These are phyloP conservation scores for Amiota communis DNA, from an alignment of 2,888 invertebrate genomes.

Conservation along the genomic window DNA sequence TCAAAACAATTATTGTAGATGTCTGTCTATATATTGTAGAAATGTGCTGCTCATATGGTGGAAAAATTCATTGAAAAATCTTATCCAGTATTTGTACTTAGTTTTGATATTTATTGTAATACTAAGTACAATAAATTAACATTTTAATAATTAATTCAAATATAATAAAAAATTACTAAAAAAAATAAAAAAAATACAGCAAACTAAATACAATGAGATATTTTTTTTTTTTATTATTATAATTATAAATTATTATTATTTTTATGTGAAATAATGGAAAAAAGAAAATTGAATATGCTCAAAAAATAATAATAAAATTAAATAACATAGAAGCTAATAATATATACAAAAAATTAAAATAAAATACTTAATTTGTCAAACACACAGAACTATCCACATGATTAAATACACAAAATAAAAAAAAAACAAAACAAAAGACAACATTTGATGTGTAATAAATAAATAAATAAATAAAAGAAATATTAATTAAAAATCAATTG, in stretches of 20 bases:
- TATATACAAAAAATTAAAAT: too few species aligned
- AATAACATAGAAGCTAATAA: too few species aligned
- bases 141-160: constrained; percentile 51
- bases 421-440: not conserved
- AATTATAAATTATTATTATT: constrained; percentile 47
- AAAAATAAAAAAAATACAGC: constrained; percentile 24
- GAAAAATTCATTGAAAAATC: too few species aligned
- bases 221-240: constrained; percentile 28
- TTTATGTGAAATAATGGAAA: constrained; percentile 52
- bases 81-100: too few species aligned
- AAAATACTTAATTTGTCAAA: too few species aligned
- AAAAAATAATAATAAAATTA: not conserved
- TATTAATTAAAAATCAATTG: not conserved
- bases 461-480: not conserved
- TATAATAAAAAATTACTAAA: constrained; percentile 52
- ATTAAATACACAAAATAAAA: too few species aligned
- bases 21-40: too few species aligned
- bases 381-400: too few species aligned
- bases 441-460: too few species aligned
- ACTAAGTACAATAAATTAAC: not conserved
- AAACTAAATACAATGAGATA: constrained; percentile 24
- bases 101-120: constrained; percentile 36
- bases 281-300: constrained; percentile 24
- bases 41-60: too few species aligned
- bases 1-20: too few species aligned